A percentile compares a stretch with the other conserved stretches of the same genome.
Evolutionary conservation across 2,113 vertebrate genomes (phyloP).

Genomic region (Balaeniceps rex): DNA sequence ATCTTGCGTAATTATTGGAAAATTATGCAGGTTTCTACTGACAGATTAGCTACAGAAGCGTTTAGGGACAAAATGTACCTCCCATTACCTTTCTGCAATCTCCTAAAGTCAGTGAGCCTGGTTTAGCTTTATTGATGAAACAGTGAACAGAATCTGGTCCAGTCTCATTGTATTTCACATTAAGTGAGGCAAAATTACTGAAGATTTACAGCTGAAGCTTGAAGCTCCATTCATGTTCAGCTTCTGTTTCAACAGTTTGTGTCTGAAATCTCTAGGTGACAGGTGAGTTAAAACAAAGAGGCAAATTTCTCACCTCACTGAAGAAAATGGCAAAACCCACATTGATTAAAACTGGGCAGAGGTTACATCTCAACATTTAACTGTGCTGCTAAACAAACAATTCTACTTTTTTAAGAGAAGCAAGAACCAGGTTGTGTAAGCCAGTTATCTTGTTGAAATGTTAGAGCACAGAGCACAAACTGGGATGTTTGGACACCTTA

Average conservation of each 20-base stretch:
- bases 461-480: not conserved
- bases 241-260: not conserved
- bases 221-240: not conserved
- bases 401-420: not conserved
- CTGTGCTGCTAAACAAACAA: not conserved
- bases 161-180: not conserved
- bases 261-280: not conserved
- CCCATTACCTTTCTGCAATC: not conserved
- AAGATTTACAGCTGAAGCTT: not conserved
- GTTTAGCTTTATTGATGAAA: not conserved
- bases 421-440: not conserved
- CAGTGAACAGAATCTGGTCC: not conserved
- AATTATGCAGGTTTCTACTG: not conserved
- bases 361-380: not conserved
- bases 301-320: not conserved
- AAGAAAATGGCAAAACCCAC: not conserved
- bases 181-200: not conserved
- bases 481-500: not conserved
- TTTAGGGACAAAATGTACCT: not conserved
- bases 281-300: not conserved
- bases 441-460: not conserved
- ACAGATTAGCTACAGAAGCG: not conserved
- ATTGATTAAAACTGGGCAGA: not conserved
- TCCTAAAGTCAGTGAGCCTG: not conserved
- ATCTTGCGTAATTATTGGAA: not conserved